Evolutionary conservation across 2,888 invertebrate genomes (phyloP), one percentile per base, ranked within the genome.

Genomic region (Caenorhabditis virilis): DNA sequence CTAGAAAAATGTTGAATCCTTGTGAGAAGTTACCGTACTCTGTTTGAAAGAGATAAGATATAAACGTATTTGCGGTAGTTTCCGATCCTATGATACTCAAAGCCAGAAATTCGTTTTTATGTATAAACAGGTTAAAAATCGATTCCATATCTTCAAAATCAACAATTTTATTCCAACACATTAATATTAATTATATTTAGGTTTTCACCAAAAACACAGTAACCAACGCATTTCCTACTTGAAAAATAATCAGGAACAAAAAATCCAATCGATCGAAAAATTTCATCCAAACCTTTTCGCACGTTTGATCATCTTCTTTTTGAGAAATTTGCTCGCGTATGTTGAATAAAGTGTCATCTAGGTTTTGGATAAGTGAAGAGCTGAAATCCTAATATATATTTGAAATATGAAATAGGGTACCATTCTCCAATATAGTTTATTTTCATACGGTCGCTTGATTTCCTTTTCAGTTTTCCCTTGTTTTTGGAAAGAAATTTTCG

Each of bases 231-330:
- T 62, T 62, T 33, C 56, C 62, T 26, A 65, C 43, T 55, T 70
- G 72, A 50, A 75, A 75, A 23, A 73, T 56, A 2, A 70, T 41
- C 0, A 75, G 46, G 4, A 73, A 55, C 33, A 69, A 33, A 16
- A 65, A 46, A 47, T 75, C 75, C 35, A 75, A 33, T 30, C 73
- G 54, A 41, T 73, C 75, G 53, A 75, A 75, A 35, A 73, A 63
- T 18, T 64, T 69, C 20, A 67, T 47, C 61, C 71, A 75, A 15
- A 65, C 63, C 39, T 65, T 46, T 18, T 72, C 72, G 16, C 69
- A 52, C 26, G 49, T 57, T 25, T 59, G 49, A 45, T 61, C 66
- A 26, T 61, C 43, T 23, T 72, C 72, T n/a, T 66, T 64, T 33
- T 72, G 69, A 16, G 53, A 46, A 20, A 66, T 61, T 16, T 50